Conservation (phyloP, 1,140 invertebrate genomes). For the Melipona quadrifasciata region DNA sequence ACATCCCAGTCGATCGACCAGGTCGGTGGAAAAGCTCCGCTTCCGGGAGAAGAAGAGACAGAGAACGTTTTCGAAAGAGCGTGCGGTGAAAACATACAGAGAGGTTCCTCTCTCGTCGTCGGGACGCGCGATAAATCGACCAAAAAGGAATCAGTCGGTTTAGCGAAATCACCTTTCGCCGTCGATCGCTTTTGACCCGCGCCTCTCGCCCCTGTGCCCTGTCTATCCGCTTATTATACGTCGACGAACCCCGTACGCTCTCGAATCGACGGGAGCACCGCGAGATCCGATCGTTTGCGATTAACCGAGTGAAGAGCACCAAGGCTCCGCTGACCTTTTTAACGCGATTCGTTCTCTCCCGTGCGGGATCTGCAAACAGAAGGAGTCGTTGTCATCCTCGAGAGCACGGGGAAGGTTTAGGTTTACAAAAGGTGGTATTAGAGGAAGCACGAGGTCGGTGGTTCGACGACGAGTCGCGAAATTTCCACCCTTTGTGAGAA, state of each 20-base stretch:
- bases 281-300: conserved; percentile 9
- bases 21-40: no score
- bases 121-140: conserved; percentile 22
- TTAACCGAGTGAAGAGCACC: not conserved
- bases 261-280: conserved; percentile 2
- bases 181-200: not conserved
- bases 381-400: no score
- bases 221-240: conserved; percentile 28
- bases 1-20: conserved; percentile 37
- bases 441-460: not conserved
- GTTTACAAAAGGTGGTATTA: no score
- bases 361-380: not conserved
- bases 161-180: conserved; percentile 49
- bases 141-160: conserved; percentile 38
- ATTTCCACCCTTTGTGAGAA: not conserved
- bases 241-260: not conserved
- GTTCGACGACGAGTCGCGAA: not conserved
- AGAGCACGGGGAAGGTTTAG: no score
- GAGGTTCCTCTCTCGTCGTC: not conserved
- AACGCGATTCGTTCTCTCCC: not conserved
- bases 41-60: not conserved
- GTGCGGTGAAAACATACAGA: no score
- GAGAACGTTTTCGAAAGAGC: not conserved
- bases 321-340: not conserved
- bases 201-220: not conserved